Evolutionary conservation across 2,797 vertebrate species (phyloP), one percentile per base, ranked within the genome.

Genomic region (Mus spretus): DNA sequence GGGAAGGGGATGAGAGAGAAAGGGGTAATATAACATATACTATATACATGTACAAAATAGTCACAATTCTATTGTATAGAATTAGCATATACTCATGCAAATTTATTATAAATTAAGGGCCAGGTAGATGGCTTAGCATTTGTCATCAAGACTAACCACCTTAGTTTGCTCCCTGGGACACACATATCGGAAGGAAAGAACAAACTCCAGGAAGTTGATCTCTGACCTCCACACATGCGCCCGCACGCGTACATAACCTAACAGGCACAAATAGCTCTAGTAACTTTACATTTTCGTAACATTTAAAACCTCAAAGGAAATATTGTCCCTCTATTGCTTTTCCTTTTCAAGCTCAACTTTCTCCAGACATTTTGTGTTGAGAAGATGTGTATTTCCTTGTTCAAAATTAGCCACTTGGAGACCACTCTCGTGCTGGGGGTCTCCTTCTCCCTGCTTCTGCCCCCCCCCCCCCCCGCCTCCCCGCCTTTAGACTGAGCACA

Each of bases 271-370:
- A 55, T 34, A 80, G 20, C 31, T 4, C 13, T 22, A 67, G 61
- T 20, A 22, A n/a, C 61, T 67, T 85, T 22, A n/a, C 61, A 87
- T 72, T 87, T 87, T 72, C 70, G 28, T 55, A 55, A 93, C 34
- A 81, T 91, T 83, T 94, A 91, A 91, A 31, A 80, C 92, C 65
- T 82, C 59, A 24, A 86, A 31, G 65, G 34, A 31, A 63, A 14
- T 87, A 94, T 87, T 88, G 74, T 47, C n/a, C 20, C n/a, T 85
- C 77, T 57, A 15, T 65, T 89, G 75, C 65, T 78, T 78, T 65
- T 37, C 17, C n/a, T 67, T 83, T 81, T 74, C 65, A 89, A 95
- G 55, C 50, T 50, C 50, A 50, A 50, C 74, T 90, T 70, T 95
- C 6, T 67, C 59, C 75, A 72, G 70, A 81, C 28, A 59, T 84